These are phyloP conservation scores for Metallyticus violacea DNA, from an alignment of 2,888 invertebrate species.

Conservation along the genomic window DNA sequence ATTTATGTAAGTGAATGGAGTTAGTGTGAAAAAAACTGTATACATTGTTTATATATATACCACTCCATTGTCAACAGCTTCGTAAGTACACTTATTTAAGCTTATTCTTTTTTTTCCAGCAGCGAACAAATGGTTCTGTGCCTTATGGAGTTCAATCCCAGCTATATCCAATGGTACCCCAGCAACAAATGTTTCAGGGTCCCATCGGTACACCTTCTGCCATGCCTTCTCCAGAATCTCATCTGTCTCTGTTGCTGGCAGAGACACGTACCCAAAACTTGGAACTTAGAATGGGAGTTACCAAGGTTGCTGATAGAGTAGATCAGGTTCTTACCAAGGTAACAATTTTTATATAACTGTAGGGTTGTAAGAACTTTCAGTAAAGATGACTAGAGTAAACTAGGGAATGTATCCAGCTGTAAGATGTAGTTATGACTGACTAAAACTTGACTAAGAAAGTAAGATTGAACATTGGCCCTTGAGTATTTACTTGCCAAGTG, in stretches of 20 bases:
- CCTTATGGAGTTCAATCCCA: constrained; percentile 37
- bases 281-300: constrained; percentile 62
- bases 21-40: too few relatives aligned
- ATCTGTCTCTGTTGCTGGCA: constrained; percentile 54
- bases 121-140: not conserved
- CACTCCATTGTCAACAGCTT: too few relatives aligned
- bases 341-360: constrained; percentile 9
- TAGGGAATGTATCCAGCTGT: too few relatives aligned
- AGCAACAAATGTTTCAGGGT: constrained; percentile 7
- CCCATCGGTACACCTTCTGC: constrained; percentile 35
- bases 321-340: constrained; percentile 59
- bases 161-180: constrained; percentile 37
- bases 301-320: constrained; percentile 62
- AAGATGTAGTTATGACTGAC: too few relatives aligned
- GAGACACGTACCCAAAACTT: constrained; percentile 63
- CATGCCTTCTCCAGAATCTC: constrained; percentile 42
- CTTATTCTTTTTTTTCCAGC: not conserved
- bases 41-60: too few relatives aligned
- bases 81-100: too few relatives aligned
- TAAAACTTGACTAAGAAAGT: too few relatives aligned
- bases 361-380: not conserved
- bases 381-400: not conserved
- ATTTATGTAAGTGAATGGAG: too few relatives aligned
- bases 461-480: too few relatives aligned
- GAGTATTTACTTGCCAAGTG: too few relatives aligned